These are phyloP conservation scores for Tryphoninae sp. DNA, from an alignment of 2,888 invertebrate species.

Conservation along the genomic window DNA sequence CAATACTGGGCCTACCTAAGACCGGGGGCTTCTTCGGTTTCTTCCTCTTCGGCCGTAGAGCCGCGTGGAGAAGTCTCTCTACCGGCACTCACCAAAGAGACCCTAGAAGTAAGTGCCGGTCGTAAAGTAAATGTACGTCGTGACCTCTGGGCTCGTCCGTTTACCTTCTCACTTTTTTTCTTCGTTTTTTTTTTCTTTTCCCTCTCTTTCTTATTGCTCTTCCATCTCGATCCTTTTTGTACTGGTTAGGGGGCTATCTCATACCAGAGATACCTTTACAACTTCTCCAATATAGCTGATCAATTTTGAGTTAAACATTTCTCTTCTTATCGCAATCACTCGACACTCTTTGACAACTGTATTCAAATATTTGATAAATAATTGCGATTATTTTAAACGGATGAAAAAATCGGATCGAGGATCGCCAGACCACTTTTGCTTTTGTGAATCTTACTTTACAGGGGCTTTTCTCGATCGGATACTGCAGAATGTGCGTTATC, in stretches of 20 bases:
- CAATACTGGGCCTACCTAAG: slow-evolving; percentile 28
- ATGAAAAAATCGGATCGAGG: no score
- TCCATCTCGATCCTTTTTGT: background rate
- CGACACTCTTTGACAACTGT: no score
- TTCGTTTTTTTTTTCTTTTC: slow-evolving; percentile 8
- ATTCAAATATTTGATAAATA: no score
- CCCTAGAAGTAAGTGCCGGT: slow-evolving; percentile 74
- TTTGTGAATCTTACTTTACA: no score
- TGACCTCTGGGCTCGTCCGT: slow-evolving; percentile 65
- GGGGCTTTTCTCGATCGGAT: no score
- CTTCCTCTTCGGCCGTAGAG: slow-evolving; percentile 54
- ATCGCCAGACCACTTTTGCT: no score
- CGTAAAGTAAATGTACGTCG: slow-evolving; percentile 75
- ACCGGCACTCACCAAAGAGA: slow-evolving; percentile 58
- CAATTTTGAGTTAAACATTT: no score
- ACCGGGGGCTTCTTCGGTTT: slow-evolving; percentile 50
- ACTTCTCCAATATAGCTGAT: background rate
- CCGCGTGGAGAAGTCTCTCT: slow-evolving; percentile 18
- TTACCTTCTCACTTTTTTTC: slow-evolving; percentile 37
- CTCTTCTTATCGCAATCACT: no score
- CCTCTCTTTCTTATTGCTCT: slow-evolving; percentile 6
- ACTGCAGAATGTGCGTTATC: no score
- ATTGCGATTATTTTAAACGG: no score
- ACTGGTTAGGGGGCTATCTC: background rate
- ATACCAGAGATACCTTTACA: slow-evolving; percentile 2